Conservation (phyloP, 2,888 invertebrate species). For the Apamea sordens region DNA sequence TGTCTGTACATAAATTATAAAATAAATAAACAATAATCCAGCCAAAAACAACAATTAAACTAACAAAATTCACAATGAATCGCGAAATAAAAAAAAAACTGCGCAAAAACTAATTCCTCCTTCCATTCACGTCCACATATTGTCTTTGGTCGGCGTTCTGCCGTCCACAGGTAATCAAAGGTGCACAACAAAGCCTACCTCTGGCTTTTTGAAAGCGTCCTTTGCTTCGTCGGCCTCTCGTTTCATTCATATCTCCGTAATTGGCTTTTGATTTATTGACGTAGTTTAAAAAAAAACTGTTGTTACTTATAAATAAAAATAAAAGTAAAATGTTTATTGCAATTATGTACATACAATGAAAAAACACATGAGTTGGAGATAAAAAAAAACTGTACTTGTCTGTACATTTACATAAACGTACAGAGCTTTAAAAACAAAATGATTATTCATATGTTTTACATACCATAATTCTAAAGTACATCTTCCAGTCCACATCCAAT, state of each 20-base stretch:
- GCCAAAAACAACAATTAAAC: constrained; percentile 34
- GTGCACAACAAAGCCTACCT: constrained; percentile 86
- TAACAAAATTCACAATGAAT: constrained; percentile 58
- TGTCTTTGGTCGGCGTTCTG: constrained; percentile 75
- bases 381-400: neutral
- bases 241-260: constrained; percentile 84
- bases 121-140: constrained; percentile 72
- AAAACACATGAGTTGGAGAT: too few relatives aligned
- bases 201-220: constrained; percentile 83
- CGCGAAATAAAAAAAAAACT: constrained; percentile 53
- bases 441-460: too few relatives aligned
- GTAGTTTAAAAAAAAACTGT: constrained; percentile 45
- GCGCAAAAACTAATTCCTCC: constrained; percentile 71
- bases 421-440: neutral
- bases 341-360: too few relatives aligned
- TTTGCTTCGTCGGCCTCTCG: constrained; percentile 76
- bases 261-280: constrained; percentile 86
- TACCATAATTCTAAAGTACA: neutral
- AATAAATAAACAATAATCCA: neutral
- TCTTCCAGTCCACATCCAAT: neutral
- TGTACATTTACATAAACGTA: neutral
- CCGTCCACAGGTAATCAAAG: constrained; percentile 86
- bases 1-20: too few relatives aligned
- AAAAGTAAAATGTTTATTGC: too few relatives aligned
- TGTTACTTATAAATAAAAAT: too few relatives aligned